Evolutionary conservation across 1,140 invertebrate species (phyloP), one percentile per base, ranked within the genome.

Genomic region (Sweltsa coloradensis): DNA sequence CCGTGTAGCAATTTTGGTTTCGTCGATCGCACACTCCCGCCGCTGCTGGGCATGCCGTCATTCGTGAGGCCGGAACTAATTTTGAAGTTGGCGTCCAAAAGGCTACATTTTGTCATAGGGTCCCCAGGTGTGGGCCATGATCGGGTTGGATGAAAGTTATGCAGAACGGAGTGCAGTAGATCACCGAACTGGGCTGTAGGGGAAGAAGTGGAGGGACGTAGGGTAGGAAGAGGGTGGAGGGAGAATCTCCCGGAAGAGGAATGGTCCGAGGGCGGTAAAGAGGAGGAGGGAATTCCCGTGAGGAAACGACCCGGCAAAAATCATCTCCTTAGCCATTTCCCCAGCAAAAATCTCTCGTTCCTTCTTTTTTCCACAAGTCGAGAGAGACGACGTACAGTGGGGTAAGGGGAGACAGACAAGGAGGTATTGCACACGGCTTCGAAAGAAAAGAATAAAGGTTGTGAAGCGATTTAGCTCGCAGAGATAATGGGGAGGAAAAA

Each of bases 101-200:
- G 62, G 61, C 62, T 64, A 64, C 63, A 66, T 66, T 64, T 66
- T n/a, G 63, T 66, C 63, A 66, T 66, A 60, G 55, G 59, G 57
- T 66, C 63, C 61, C 63, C 50, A 37, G n/a, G n/a, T n/a, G 63
- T 53, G 63, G 54, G 62, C 62, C 63, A 66, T 66, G 63, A 66
- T 66, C 61, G 63, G 62, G 58, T 61, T 57, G 63, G 60, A 63
- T 63, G 62, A 64, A n/a, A 66, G 63, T 66, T 66, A 66, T 66
- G 63, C 61, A 62, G 61, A 60, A 56, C 60, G 59, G 56, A 58
- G 55, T 53, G 59, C 56, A 55, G 53, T 59, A 60, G 55, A 58
- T 60, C 59, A 62, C 54, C 23, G 31, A 19, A 21, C 21, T n/a
- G 14, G 34, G 34, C n/a, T n/a, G n/a, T n/a, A n/a, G n/a, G n/a